Evolutionary conservation across 2,113 vertebrate species (phyloP).

Genomic region (Thamnophis sirtalis): DNA sequence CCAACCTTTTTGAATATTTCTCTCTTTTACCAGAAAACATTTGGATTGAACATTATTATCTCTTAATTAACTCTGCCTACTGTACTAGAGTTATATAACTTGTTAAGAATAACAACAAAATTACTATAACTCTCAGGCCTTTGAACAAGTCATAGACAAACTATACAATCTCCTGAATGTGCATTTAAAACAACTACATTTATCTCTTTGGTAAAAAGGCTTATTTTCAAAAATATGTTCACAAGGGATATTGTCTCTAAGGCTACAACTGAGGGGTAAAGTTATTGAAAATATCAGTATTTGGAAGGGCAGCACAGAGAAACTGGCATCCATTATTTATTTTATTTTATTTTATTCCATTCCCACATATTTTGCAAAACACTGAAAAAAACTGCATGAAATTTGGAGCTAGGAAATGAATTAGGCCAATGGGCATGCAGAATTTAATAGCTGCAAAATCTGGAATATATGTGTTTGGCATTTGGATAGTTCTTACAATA

Average conservation of each 20-base stretch:
- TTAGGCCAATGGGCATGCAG: background rate
- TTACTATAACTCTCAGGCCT: background rate
- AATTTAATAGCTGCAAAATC: background rate
- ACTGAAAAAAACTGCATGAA: background rate
- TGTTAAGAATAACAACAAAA: fast-evolving
- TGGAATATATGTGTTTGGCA: background rate
- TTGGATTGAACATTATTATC: background rate
- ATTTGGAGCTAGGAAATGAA: background rate
- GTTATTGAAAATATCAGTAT: background rate
- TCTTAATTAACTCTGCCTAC: background rate
- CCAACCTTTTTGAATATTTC: background rate
- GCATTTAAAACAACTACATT: background rate
- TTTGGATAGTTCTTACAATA: background rate
- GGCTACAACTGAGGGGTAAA: background rate
- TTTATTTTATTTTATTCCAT: background rate
- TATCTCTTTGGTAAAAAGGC: background rate
- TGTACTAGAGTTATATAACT: background rate
- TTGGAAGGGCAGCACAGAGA: background rate
- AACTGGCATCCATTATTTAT: background rate
- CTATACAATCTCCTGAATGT: background rate
- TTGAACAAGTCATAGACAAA: background rate
- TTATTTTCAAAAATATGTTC: background rate
- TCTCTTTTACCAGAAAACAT: background rate
- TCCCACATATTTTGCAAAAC: background rate
- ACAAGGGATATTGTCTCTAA: background rate